Percentiles rank a stretch among this genome's conserved stretches.
These are phyloP conservation scores for Chelonoidis abingdonii DNA, from an alignment of 2,113 vertebrate genomes.

Conservation along the genomic window DNA sequence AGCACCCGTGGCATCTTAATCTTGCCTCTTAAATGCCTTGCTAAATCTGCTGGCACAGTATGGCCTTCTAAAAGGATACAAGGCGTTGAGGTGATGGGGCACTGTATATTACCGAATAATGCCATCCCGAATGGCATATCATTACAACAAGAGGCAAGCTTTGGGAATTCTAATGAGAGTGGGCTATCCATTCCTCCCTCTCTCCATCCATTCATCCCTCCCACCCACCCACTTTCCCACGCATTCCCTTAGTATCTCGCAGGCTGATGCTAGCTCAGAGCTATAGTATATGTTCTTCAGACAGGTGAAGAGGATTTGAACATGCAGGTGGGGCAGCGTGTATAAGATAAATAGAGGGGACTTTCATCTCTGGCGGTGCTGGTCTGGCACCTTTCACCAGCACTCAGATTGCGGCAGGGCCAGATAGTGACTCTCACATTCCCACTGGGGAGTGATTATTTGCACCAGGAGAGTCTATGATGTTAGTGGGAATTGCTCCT, in stretches of 20 bases:
- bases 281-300: not conserved
- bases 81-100: not conserved
- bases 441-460: not conserved
- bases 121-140: not conserved
- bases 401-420: not conserved
- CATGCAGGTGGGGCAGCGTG: fast-evolving
- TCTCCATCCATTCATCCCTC: not conserved
- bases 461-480: not conserved
- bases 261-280: not conserved
- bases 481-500: not conserved
- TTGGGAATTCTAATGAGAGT: not conserved
- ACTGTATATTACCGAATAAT: not conserved
- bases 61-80: not conserved
- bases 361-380: not conserved
- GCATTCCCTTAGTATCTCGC: not conserved
- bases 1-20: not conserved
- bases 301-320: not conserved
- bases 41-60: not conserved
- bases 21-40: not conserved
- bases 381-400: not conserved
- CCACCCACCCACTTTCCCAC: too few species aligned
- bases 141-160: not conserved
- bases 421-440: not conserved
- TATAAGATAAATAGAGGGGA: not conserved
- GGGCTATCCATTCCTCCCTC: too few species aligned